phyloP scores from a whole-genome alignment of 2,888 invertebrate species.

The Cheilosia urbana region DNA sequence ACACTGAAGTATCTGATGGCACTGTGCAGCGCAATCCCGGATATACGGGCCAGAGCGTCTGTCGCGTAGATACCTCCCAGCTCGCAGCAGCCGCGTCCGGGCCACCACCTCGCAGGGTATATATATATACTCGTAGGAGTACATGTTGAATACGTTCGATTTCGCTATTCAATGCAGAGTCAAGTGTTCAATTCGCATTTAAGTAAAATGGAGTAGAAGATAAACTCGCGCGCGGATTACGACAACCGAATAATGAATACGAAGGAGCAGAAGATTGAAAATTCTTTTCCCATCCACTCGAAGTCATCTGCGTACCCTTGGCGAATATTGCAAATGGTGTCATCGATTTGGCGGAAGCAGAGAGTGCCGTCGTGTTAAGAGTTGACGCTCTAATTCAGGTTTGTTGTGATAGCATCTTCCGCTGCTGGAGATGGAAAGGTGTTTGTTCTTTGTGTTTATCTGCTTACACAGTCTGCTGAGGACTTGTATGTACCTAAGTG shows the following conservation, averaged over 20 bases:
- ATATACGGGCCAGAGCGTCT: conserved; percentile 57
- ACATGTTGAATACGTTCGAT: conserved; percentile 74
- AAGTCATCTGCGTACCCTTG: conserved; percentile 60
- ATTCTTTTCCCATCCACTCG: conserved; percentile 72
- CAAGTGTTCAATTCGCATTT: conserved; percentile 75
- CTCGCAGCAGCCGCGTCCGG: conserved; percentile 4
- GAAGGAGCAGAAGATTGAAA: conserved; percentile 75
- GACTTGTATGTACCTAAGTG: no score
- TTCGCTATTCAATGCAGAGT: conserved; percentile 69
- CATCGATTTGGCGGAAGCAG: conserved; percentile 41
- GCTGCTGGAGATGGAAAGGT: conserved; percentile 11
- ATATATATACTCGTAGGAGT: conserved; percentile 1
- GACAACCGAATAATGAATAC: conserved; percentile 75
- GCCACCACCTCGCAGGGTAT: not conserved
- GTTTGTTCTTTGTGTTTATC: conserved; percentile 30
- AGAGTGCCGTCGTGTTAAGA: conserved; percentile 46
- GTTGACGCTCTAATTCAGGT: conserved; percentile 72
- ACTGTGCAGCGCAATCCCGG: conserved; percentile 38
- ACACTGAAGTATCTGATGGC: conserved; percentile 24
- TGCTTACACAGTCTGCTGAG: not conserved
- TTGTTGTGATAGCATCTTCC: conserved; percentile 65
- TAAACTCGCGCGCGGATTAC: conserved; percentile 74
- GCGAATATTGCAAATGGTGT: conserved; percentile 64
- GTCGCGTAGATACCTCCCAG: conserved; percentile 9
- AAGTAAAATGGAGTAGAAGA: conserved; percentile 76